A percentile compares a stretch with the other conserved stretches of the same genome.
phyloP scores from a whole-genome alignment of 64 coral and sea anemone species.

The Pocillopora damicornis region DNA sequence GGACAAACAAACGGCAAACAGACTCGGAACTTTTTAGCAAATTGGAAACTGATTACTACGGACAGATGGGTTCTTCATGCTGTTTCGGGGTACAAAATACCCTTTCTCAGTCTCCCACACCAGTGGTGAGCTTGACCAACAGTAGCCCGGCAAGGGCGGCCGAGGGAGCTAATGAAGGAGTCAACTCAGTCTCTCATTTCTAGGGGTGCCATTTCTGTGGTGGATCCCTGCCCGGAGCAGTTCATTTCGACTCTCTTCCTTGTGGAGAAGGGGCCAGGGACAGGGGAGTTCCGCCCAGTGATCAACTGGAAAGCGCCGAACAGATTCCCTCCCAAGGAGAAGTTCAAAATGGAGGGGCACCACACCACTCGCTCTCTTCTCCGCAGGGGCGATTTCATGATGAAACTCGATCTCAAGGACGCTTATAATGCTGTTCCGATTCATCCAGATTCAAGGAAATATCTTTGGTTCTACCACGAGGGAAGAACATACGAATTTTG shows the following conservation, averaged over 20 bases:
- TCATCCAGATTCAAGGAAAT: conserved; percentile 5
- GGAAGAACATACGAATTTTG: conserved; percentile 29
- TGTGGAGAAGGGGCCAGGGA: conserved; percentile 39
- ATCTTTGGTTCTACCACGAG: conserved; percentile 28
- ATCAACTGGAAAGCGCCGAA: conserved; percentile 48
- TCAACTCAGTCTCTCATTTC: conserved; percentile 33
- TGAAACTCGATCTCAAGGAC: conserved; percentile 48
- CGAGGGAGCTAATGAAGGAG: conserved; percentile 1
- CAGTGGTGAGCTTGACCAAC: neutral
- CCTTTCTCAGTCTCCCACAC: neutral
- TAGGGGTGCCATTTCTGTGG: conserved; percentile 39
- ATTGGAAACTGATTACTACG: neutral
- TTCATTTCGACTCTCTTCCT: conserved; percentile 54
- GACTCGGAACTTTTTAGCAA: neutral
- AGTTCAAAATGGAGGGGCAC: conserved; percentile 47
- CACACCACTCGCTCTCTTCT: conserved; percentile 27
- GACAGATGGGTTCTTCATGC: neutral
- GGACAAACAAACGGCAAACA: neutral
- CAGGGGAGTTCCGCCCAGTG: conserved; percentile 38
- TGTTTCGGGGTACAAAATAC: neutral
- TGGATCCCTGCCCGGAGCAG: conserved; percentile 31
- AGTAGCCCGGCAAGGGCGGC: neutral
- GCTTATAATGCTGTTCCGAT: conserved; percentile 40
- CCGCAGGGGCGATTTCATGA: conserved; percentile 11
- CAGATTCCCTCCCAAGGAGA: conserved; percentile 33